Evolutionary conservation across 2,797 vertebrate genomes (phyloP), one percentile per base, ranked within the genome.

Genomic region (Notolabrus celidotus): DNA sequence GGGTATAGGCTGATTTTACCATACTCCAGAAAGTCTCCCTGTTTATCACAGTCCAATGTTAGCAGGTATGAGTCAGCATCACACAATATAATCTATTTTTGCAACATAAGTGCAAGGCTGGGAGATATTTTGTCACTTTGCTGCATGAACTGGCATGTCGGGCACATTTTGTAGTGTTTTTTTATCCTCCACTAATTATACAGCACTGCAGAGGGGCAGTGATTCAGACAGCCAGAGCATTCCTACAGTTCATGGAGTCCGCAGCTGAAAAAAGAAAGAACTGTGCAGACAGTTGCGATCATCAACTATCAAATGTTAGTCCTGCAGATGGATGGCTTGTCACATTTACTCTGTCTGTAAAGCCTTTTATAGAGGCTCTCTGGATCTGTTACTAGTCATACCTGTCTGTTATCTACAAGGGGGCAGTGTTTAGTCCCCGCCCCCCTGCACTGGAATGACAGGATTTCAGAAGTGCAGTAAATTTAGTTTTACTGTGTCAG

Each of bases 121-220:
- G 29, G 38, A 60, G 14, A 52, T 59, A 29, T 63, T 42, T 31
- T 5, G 12, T 55, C 10, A 7, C 58, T 47, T 20, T 0, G 4
- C 39, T 77, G 63, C 82, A 74, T 69, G 81, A 62, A 43, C 49
- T 12, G 17, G 63, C 84, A 77, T 0, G 72, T 74, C 41, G 33
- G 45, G 42, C 46, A 31, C 23, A 59, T 69, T 74, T 60, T 34
- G 5, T 19, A 20, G 43, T 9, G 4, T n/a, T n/a, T 34, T 31
- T 62, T 34, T 22, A 20, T 10, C 14, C n/a, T 38, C 11, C 20
- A 15, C 43, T 79, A 71, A 79, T 76, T 80, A 71, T 19, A 74
- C 31, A 58, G 3, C 47, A 0, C 45, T 20, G 36, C 36, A 36
- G 15, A 41, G 42, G 38, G 33, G n/a, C 63, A 33, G 31, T 29